Percentiles rank a stretch among this genome's conserved stretches.
phyloP scores from a whole-genome alignment of 1,140 invertebrate genomes.

The Drosophila melanica region DNA sequence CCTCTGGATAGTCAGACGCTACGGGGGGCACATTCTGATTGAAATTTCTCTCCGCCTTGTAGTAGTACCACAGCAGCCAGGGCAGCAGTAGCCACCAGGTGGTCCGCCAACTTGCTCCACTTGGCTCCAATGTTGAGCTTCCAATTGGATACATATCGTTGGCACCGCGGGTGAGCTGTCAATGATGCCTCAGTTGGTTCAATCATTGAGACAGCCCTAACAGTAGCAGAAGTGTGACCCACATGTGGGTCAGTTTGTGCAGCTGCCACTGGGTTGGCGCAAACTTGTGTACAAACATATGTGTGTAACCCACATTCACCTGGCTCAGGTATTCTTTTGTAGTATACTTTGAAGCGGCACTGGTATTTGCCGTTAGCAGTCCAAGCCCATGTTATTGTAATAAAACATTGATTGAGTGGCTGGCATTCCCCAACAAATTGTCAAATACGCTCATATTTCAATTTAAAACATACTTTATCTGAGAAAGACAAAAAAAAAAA shows the following conservation, averaged over 20 bases:
- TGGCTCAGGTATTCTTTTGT: conserved; percentile 25
- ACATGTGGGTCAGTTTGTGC: conserved; percentile 72
- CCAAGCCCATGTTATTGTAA: conserved; percentile 20
- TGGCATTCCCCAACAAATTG: background rate
- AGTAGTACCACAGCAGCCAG: conserved; percentile 19
- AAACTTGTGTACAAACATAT: conserved; percentile 10
- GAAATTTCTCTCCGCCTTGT: conserved; percentile 33
- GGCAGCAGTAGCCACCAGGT: conserved; percentile 30
- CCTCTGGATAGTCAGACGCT: conserved; percentile 32
- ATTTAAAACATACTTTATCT: too few relatives aligned
- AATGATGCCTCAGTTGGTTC: conserved; percentile 14
- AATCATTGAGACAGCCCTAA: conserved; percentile 4
- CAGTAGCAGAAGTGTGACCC: background rate
- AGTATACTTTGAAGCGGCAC: conserved; percentile 51
- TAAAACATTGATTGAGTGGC: conserved; percentile 20
- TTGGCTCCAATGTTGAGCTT: conserved; percentile 1
- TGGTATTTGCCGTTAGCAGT: conserved; percentile 8
- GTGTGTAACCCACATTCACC: conserved; percentile 57
- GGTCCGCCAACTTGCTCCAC: background rate
- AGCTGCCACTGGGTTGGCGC: conserved; percentile 46
- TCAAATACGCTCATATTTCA: background rate
- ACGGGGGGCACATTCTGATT: conserved; percentile 26
- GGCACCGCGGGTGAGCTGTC: conserved; percentile 3
- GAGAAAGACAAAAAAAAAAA: too few relatives aligned
- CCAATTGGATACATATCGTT: conserved; percentile 15